A percentile compares a stretch with the other conserved stretches of the same genome.
Conservation (phyloP, 53 echinoderm and acorn worm species). For the Patiria pectinifera region DNA sequence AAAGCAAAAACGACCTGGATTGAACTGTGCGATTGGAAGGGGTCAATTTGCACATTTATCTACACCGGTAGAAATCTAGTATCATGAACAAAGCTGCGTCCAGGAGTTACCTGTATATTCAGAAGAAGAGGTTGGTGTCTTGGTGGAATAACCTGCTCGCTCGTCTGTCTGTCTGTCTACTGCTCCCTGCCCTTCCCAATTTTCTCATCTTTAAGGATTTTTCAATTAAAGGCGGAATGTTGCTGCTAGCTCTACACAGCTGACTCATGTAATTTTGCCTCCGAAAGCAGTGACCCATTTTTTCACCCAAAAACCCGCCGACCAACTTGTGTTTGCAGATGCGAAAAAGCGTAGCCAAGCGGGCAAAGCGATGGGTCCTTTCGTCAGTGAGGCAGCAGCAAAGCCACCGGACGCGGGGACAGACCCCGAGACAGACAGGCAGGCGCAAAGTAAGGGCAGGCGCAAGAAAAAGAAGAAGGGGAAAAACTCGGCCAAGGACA, state of each 20-base stretch:
- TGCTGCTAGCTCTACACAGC: neutral
- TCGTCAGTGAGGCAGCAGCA: neutral
- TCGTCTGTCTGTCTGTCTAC: conserved; percentile 30
- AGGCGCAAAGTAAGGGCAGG: conserved; percentile 43
- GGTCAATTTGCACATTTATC: too few relatives aligned
- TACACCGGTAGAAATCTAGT: too few relatives aligned
- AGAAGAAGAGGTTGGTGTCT: neutral
- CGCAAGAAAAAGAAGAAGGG: conserved; percentile 65
- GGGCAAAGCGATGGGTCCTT: conserved; percentile 19
- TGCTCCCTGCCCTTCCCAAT: neutral
- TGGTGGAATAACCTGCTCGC: conserved; percentile 1
- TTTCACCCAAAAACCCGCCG: neutral
- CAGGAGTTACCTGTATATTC: neutral
- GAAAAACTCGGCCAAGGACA: conserved; percentile 29
- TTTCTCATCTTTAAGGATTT: neutral
- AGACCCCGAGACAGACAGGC: conserved; percentile 55
- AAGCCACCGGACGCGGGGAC: neutral
- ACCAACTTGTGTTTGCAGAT: conserved; percentile 45
- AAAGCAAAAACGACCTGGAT: too few relatives aligned
- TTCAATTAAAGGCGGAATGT: neutral
- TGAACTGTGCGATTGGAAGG: too few relatives aligned
- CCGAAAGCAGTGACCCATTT: conserved; percentile 10
- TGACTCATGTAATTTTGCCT: neutral
- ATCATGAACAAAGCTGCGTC: neutral
- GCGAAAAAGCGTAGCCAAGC: conserved; percentile 1